Base-by-base conservation (phyloP, 2,888 invertebrate species). In the Rhamphomyia laevipes region DNA sequence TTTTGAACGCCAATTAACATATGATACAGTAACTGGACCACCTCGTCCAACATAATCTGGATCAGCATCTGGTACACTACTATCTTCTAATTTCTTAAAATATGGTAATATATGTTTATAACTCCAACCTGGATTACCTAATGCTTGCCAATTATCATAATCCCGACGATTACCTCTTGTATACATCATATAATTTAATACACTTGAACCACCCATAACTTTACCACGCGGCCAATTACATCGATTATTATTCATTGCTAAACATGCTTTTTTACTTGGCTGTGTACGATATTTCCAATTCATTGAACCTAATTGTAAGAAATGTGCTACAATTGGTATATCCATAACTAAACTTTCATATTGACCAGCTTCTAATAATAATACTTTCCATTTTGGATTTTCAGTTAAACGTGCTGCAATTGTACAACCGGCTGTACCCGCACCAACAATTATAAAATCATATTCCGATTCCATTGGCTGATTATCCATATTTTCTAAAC, bases 251-350 rank as follows among this genome's bases (percentile, higher is more conserved):
- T 81, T 79, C 74, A 87, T 82, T 7, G 86, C 87, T 18, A 82
- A 73, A 60, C 87, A 87, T 56, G 81, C 82, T 47, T 72, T 76
- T 41, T 77, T 73, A 13, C 85, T 86, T 0, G 88, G 82, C 63
- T 84, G 81, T 0, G 88, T 87, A 62, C 82, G 80, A 66, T 87
- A 90, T 55, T 76, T 80, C 90, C 90, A 89, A 63, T 88, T 87
- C 42, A 84, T 77, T 40, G 78, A 73, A 48, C 66, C 67, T 57
- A 83, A 76, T 60, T 87, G 87, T 9, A 86, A 69, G 57, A 81
- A 82, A 62, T 82, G 81, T 3, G 82, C 84, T 3, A 83, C 61
- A n/a, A 84, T 69, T 0, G 86, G 86, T 27, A 86, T 74, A 61
- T 86, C 86, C 84, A 85, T 86, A 11, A 85, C 58, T 47, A 75